Evolutionary conservation across 2,888 invertebrate species (phyloP), one percentile per base, ranked within the genome.

Genomic region (Phyto melanocephala): DNA sequence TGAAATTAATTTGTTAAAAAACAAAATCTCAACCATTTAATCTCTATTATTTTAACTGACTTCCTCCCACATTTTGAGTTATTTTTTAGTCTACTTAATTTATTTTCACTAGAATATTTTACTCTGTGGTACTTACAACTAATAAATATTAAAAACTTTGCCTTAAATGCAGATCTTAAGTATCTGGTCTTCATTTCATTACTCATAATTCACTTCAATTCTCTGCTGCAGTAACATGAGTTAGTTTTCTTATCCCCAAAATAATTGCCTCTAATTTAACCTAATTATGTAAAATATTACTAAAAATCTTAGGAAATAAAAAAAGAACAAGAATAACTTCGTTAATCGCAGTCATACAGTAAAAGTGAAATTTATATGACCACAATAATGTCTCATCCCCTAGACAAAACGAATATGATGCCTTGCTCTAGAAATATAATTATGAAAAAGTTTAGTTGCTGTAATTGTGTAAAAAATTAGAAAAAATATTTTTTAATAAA

Each of bases 391-490:
- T 33, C 22, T 68, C 42, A 60, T 40, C n/a, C 15, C 65, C 45
- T 20, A 3, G n/a, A 50, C 22, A 52, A 20, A 50, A 22, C 11
- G 20, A 15, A 62, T 62, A 17, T 33, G 24, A 54, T 33, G 52
- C 76, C 20, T 52, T 37, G 60, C 33, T n/a, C 40, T 47, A 13
- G 37, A 37, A 33, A 17, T 7, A 33, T 42, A 68, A 60, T 52
- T 77, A 28, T 52, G 5, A 10, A 68, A 78, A 81, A 78, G 70
- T 81, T 81, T 78, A 78, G 78, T 78, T 81, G 81, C 78, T 70
- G 74, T 81, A 78, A 81, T 81, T 81, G 81, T 78, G 68, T 78
- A 78, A 78, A 60, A 81, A 70, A 81, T 78, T 70, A 67, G 45
- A 40, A 40, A 74, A 72, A 76, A 72, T 11, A 47, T 40, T 42